Evolutionary conservation across 2,888 invertebrate species (phyloP).

Genomic region (Xiphydria camelus): DNA sequence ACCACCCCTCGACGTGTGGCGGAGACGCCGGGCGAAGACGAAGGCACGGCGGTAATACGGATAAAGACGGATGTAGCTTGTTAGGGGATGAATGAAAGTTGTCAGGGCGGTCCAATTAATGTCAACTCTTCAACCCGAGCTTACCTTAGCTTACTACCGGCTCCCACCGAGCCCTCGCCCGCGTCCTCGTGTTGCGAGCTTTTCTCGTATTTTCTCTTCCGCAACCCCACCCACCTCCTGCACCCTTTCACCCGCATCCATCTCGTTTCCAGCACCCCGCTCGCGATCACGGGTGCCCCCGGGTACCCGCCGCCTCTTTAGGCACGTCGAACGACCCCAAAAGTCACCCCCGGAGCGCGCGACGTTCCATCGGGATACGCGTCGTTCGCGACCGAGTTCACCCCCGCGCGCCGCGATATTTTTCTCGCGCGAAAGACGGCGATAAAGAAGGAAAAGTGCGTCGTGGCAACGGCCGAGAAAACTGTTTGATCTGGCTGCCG

Average conservation of each 20-base stretch:
- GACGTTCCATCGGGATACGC: no score
- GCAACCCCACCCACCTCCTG: no score
- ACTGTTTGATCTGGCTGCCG: slow-evolving; percentile 32
- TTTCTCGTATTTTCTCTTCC: slow-evolving; percentile 13
- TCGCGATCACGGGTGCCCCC: no score
- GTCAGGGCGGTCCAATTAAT: slow-evolving; percentile 57
- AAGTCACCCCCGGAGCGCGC: no score
- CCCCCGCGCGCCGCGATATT: no score
- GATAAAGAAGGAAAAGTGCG: no score
- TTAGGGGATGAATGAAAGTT: slow-evolving; percentile 57
- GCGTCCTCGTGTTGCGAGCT: slow-evolving; percentile 29
- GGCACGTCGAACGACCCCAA: no score
- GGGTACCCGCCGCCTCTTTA: background rate
- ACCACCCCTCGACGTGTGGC: slow-evolving; percentile 1
- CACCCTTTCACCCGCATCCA: no score
- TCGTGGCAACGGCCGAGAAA: no score
- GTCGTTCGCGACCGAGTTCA: no score
- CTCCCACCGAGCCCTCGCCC: slow-evolving; percentile 3
- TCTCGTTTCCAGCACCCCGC: no score
- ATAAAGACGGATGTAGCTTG: slow-evolving; percentile 54
- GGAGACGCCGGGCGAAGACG: slow-evolving; percentile 19
- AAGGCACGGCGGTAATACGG: slow-evolving; percentile 35
- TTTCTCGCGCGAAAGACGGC: no score
- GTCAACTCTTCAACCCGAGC: slow-evolving; percentile 54
- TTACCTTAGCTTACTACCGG: slow-evolving; percentile 49